Evolutionary conservation across 2,113 vertebrate species (phyloP).

Genomic region (Leptobrachium leishanense): DNA sequence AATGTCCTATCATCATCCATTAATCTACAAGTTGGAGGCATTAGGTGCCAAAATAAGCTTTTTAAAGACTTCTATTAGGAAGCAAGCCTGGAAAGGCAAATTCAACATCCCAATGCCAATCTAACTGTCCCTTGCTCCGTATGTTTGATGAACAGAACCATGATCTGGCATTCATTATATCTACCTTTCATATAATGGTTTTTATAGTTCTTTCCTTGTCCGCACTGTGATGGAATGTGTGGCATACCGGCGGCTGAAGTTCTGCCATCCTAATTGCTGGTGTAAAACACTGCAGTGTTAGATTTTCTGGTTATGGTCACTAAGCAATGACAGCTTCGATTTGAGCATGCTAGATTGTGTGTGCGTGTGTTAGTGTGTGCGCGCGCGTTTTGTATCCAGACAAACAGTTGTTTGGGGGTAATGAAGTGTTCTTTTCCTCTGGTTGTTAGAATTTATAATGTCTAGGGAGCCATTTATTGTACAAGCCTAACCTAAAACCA

Average conservation of each 20-base stretch:
- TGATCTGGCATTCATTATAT: too few species aligned
- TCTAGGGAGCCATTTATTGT: conserved; percentile 43
- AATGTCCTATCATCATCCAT: too few species aligned
- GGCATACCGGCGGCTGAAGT: not conserved
- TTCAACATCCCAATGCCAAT: too few species aligned
- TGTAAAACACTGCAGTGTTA: conserved; percentile 24
- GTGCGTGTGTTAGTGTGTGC: not conserved
- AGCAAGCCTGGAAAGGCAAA: too few species aligned
- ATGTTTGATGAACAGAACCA: too few species aligned
- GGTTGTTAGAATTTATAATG: conserved; percentile 44
- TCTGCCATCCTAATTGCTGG: conserved; percentile 5
- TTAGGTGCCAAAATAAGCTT: too few species aligned
- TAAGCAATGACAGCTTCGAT: conserved; percentile 28
- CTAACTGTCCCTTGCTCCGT: too few species aligned
- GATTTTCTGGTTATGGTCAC: conserved; percentile 18
- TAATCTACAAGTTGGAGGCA: too few species aligned
- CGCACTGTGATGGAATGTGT: not conserved
- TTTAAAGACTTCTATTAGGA: too few species aligned
- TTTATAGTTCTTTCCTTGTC: not conserved
- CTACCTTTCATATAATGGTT: too few species aligned
- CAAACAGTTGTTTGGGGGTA: conserved; percentile 45
- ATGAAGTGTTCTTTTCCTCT: conserved; percentile 40
- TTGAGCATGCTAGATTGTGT: conserved; percentile 33
- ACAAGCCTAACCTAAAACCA: conserved; percentile 42
- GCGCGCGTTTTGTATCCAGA: conserved; percentile 7